Conservation (phyloP, 2,113 vertebrate species). For the Baryphthengus martii region DNA sequence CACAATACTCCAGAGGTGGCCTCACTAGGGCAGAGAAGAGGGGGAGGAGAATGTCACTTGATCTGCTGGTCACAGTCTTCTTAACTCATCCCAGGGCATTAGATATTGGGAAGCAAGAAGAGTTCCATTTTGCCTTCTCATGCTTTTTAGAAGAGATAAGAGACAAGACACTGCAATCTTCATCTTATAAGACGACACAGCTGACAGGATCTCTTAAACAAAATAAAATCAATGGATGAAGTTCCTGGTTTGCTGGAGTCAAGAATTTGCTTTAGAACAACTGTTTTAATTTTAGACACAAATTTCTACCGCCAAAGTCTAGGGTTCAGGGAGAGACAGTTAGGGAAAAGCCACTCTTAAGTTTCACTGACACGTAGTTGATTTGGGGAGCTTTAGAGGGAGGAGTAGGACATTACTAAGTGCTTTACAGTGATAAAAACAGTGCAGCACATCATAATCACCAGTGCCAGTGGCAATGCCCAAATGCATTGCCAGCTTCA, state of each 20-base stretch:
- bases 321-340: background rate
- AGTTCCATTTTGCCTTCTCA: background rate
- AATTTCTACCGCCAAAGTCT: background rate
- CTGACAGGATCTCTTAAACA: background rate
- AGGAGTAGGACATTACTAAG: background rate
- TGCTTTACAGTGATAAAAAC: background rate
- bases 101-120: background rate
- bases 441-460: background rate
- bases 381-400: background rate
- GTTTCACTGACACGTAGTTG: background rate
- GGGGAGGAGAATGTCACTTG: too few relatives aligned
- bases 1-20: too few relatives aligned
- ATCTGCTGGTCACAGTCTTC: too few relatives aligned
- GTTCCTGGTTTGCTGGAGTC: background rate
- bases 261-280: background rate
- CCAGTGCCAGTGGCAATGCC: background rate
- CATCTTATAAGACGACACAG: background rate
- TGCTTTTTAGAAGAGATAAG: background rate
- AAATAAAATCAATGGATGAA: background rate
- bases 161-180: background rate
- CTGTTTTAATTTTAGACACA: background rate
- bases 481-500: background rate
- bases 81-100: background rate
- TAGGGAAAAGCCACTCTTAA: background rate
- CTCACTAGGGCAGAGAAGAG: too few relatives aligned